These are phyloP conservation scores for Aleiodes testaceus DNA, from an alignment of 2,888 invertebrate genomes.

Conservation along the genomic window DNA sequence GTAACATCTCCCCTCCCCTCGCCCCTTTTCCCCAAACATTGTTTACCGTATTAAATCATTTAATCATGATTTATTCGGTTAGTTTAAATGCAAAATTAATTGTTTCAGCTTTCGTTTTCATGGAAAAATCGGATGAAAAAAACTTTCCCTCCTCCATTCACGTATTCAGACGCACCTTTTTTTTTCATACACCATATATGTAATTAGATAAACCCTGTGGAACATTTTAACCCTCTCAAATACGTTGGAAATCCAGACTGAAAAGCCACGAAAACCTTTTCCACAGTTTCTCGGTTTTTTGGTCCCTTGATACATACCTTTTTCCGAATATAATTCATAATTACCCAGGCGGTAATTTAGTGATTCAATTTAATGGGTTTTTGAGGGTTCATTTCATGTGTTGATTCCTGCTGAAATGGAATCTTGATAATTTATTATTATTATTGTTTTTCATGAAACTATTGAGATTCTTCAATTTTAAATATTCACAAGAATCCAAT, in stretches of 20 bases:
- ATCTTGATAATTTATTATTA: not conserved
- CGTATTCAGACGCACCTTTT: not conserved
- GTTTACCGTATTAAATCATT: slow-evolving; percentile 6
- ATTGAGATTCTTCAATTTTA: too few species aligned
- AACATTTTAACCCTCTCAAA: slow-evolving; percentile 22
- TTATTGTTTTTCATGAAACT: too few species aligned
- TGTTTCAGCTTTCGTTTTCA: slow-evolving; percentile 4
- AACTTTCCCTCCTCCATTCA: not conserved
- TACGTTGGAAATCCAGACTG: slow-evolving; percentile 1
- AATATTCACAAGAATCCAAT: too few species aligned
- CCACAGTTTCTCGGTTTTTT: not conserved
- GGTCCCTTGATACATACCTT: slow-evolving; percentile 36
- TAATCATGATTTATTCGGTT: slow-evolving; percentile 26
- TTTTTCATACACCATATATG: not conserved
- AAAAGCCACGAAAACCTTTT: not conserved
- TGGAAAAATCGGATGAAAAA: not conserved
- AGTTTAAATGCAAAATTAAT: slow-evolving; percentile 22
- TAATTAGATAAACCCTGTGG: slow-evolving; percentile 8
- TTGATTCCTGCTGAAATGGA: slow-evolving; percentile 37
- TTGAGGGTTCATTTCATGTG: slow-evolving; percentile 39
- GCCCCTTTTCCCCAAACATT: slow-evolving; percentile 31
- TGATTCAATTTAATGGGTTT: slow-evolving; percentile 47
- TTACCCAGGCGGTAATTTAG: slow-evolving; percentile 49
- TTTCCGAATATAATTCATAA: slow-evolving; percentile 49
- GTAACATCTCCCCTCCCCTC: slow-evolving; percentile 38